These are phyloP conservation scores for Upupa epops DNA, from an alignment of 2,113 vertebrate genomes.

Conservation along the genomic window DNA sequence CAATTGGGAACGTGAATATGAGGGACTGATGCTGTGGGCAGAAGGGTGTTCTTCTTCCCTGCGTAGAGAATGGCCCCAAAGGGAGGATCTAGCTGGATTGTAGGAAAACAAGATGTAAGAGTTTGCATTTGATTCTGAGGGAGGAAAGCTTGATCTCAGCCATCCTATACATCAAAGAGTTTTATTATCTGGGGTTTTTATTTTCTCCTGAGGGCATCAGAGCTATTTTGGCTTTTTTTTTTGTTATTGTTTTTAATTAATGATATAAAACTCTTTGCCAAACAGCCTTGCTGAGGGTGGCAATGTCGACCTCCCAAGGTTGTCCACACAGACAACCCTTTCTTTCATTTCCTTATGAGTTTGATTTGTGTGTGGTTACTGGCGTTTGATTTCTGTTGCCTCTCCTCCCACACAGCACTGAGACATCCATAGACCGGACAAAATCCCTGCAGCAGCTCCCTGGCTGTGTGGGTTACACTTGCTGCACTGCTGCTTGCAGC, in stretches of 20 bases:
- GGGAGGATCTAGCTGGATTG: background rate
- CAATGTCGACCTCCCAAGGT: background rate
- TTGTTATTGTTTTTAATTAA: background rate
- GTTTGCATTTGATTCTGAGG: background rate
- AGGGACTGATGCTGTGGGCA: fast-evolving
- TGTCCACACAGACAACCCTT: background rate
- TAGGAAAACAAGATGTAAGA: background rate
- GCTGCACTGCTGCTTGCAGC: background rate
- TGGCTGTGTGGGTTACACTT: background rate
- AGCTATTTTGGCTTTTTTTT: background rate
- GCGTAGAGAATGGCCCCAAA: background rate
- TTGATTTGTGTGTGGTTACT: background rate
- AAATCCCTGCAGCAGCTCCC: background rate
- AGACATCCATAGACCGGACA: background rate
- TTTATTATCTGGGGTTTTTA: background rate
- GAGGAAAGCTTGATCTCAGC: background rate
- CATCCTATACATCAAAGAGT: background rate
- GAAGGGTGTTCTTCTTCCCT: background rate
- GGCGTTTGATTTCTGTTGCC: background rate
- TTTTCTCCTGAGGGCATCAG: background rate
- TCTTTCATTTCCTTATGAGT: background rate
- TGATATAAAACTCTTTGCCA: background rate
- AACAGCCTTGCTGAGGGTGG: background rate
- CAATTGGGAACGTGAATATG: background rate
- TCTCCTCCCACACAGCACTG: background rate